phyloP scores from a whole-genome alignment of 2,113 vertebrate species.

The Turdus rufiventris region DNA sequence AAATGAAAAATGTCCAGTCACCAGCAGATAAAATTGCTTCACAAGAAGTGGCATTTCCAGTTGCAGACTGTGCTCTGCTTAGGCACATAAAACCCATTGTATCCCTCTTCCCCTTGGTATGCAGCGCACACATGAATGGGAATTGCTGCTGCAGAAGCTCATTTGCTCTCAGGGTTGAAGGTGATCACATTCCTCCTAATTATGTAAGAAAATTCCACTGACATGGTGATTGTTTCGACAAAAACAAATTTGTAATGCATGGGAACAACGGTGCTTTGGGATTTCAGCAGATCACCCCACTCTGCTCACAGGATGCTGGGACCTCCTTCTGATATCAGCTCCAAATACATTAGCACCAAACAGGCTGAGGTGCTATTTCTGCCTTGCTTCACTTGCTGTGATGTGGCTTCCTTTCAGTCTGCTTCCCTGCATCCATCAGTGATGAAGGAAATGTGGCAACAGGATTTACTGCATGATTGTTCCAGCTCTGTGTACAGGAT shows the following conservation, averaged over 20 bases:
- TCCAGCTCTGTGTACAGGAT: neutral
- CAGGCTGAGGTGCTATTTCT: neutral
- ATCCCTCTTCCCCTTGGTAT: neutral
- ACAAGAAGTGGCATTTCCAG: neutral
- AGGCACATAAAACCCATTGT: neutral
- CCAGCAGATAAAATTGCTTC: neutral
- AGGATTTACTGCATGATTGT: neutral
- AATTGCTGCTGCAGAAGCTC: neutral
- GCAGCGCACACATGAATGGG: neutral
- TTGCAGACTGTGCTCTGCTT: neutral
- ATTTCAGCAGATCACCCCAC: neutral
- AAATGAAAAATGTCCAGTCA: neutral
- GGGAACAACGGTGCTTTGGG: neutral
- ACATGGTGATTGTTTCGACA: neutral
- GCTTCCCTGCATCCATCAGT: neutral
- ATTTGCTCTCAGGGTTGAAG: neutral
- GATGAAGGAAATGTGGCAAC: neutral
- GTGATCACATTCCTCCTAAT: neutral
- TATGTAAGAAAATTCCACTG: neutral
- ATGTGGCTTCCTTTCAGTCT: neutral
- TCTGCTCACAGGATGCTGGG: neutral
- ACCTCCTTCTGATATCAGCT: neutral
- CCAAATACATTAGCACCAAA: neutral
- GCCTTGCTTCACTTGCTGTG: neutral
- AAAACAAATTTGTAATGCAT: neutral